Base-by-base conservation (phyloP, 2,888 invertebrate species). In the Heliconius hortense region DNA sequence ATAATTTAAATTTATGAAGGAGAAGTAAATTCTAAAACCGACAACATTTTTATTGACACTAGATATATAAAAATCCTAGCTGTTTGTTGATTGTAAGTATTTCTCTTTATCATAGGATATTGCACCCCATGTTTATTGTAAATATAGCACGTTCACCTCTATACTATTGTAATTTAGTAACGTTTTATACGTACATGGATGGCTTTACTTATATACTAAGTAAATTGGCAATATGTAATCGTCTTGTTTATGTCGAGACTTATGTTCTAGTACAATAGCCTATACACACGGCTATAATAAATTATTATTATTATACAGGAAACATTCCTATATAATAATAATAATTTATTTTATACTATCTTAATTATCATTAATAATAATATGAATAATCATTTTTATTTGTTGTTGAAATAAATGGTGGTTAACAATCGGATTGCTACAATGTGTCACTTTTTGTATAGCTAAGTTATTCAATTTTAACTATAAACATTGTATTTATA, bases 101-200 rank as follows among this genome's bases (percentile, higher is more conserved):
- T 60, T 43, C 35, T 43, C 18, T 24, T 43, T 62, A 71, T 71
- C 71, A 39, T n/a, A 71, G 71, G 43, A 60, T 62, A 43, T 62
- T 71, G 39, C 59, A 59, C 59, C 26, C 59, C 26, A 35, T 26
- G 39, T 71, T 35, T 71, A 21, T 56, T 28, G 21, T 53, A 26
- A 60, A 24, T 70, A 10, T 59, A 39, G 60, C 60, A 39, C 39
- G 43, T 71, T 71, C 43, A 71, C 71, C 71, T 60, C 43, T 21
- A 26, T 35, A 7, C 24, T 43, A 28, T 43, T 71, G 39, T 60
- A 15, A 18, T 68, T 28, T 15, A 56, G 15, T 56, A 69, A 69
- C 18, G 4, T 24, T 35, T 31, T 21, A 31, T 31, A 26, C 18
- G 11, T 67, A 35, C 4, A 64, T 64, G 24, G 31, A 31, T 64